Percentiles rank a stretch among this genome's conserved stretches.
Evolutionary conservation across 92 coral and sea anemone genomes (phyloP).

Genomic region (Ricordea florida): DNA sequence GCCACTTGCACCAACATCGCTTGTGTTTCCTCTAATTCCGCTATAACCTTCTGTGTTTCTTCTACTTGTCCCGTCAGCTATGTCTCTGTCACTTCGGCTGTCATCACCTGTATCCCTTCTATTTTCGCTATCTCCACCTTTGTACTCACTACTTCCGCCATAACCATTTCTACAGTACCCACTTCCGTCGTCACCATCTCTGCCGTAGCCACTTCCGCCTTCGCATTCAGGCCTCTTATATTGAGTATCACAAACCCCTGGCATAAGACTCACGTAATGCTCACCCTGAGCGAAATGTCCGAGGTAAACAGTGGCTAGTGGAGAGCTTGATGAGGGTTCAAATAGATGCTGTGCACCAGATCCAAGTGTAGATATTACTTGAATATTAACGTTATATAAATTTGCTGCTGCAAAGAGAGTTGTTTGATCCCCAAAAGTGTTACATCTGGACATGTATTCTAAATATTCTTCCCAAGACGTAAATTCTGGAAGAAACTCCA

Average conservation of each 20-base stretch:
- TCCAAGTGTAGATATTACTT: constrained; percentile 45
- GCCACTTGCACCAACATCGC: constrained; percentile 7
- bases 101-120: constrained; percentile 1
- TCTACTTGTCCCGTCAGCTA: neutral
- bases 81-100: constrained; percentile 8
- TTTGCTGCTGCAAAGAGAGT: constrained; percentile 56
- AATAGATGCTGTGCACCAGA: neutral
- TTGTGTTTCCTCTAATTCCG: neutral
- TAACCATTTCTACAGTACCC: too few relatives aligned
- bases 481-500: constrained; percentile 9
- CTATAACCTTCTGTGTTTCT: too few relatives aligned
- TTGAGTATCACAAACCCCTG: neutral
- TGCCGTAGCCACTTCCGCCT: neutral
- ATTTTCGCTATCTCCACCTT: neutral
- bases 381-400: constrained; percentile 25
- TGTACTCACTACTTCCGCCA: neutral
- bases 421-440: constrained; percentile 47
- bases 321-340: neutral
- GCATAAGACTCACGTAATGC: constrained; percentile 30
- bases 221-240: neutral
- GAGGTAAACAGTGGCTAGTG: neutral
- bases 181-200: neutral
- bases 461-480: neutral
- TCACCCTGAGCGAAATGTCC: neutral
- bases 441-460: neutral